Percentiles rank a stretch among this genome's conserved stretches.
phyloP scores from a whole-genome alignment of 2,113 vertebrate genomes.

The Spizaetus ornatus region DNA sequence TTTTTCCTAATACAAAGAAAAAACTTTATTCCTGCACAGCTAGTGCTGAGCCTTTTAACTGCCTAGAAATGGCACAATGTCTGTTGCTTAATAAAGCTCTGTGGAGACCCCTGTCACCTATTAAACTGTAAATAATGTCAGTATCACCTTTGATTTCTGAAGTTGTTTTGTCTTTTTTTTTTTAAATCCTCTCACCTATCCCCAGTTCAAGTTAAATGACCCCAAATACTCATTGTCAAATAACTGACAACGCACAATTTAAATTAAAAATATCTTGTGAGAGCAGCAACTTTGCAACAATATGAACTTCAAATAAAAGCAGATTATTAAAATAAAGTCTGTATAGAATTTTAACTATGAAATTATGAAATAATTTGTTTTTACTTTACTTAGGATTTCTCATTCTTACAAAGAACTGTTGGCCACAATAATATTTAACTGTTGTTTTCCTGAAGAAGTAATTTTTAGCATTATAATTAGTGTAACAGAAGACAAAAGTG shows the following conservation, averaged over 20 bases:
- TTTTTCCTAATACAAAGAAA: background rate
- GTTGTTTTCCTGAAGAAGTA: background rate
- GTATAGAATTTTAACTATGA: background rate
- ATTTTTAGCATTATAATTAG: background rate
- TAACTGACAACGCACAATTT: background rate
- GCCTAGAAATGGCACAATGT: background rate
- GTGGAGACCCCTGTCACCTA: background rate
- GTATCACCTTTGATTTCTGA: background rate
- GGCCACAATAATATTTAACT: background rate
- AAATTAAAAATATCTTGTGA: background rate
- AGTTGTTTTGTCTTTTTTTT: background rate
- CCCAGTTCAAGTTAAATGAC: background rate
- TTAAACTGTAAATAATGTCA: background rate
- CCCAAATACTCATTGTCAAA: background rate
- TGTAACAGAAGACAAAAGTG: background rate
- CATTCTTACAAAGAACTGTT: background rate
- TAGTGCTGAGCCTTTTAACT: background rate
- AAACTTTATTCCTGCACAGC: background rate
- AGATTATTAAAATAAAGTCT: background rate
- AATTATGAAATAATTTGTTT: background rate
- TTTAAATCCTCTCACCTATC: background rate
- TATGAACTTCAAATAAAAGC: background rate
- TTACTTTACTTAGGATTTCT: background rate
- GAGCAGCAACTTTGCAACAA: background rate
- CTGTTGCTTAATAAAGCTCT: background rate